Conservation (phyloP, 2,113 vertebrate genomes). For the Mionectes macconnelli region DNA sequence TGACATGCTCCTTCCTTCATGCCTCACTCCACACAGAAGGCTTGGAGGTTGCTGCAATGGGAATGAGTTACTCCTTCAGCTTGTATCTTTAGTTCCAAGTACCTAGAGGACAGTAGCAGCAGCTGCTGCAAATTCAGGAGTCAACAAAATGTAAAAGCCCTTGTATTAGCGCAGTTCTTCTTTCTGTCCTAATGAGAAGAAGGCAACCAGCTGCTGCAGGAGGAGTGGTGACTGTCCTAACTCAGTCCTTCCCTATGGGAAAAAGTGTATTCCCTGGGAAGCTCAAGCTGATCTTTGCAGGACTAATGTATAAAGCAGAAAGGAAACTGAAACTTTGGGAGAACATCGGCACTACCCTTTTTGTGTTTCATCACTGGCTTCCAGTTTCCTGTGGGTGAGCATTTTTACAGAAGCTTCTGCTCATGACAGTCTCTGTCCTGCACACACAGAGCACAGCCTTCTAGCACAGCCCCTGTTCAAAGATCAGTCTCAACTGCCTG, state of each 20-base stretch:
- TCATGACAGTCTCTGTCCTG: not conserved
- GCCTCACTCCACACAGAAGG: not conserved
- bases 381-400: not conserved
- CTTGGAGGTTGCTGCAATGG: not conserved
- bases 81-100: not conserved
- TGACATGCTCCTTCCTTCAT: not conserved
- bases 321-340: not conserved
- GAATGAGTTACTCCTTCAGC: not conserved
- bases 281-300: not conserved
- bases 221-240: not conserved
- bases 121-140: not conserved
- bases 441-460: not conserved
- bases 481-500: not conserved
- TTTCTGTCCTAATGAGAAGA: not conserved
- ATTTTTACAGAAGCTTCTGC: not conserved
- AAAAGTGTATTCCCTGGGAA: not conserved
- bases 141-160: not conserved
- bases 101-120: not conserved
- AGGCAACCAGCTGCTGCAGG: not conserved
- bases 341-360: not conserved
- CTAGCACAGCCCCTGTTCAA: not conserved
- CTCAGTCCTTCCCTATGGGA: not conserved
- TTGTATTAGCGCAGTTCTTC: not conserved
- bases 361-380: not conserved
- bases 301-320: not conserved